A percentile compares a stretch with the other conserved stretches of the same genome.
phyloP scores from a whole-genome alignment of 2,113 vertebrate genomes.

The Desmodus rotundus region DNA sequence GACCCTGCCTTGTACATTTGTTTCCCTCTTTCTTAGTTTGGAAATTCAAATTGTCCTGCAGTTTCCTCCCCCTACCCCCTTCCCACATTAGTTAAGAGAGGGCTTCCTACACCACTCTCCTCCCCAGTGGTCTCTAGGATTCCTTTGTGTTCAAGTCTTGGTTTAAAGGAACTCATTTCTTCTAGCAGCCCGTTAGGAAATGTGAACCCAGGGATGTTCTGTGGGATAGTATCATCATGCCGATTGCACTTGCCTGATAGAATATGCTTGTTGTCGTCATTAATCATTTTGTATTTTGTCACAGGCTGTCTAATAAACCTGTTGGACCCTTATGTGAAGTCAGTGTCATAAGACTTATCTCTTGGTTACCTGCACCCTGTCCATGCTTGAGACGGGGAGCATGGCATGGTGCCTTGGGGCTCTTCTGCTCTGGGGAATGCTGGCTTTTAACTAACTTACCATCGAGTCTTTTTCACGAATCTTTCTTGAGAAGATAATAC shows the following conservation, averaged over 20 bases:
- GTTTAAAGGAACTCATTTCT: background rate
- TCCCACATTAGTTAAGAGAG: background rate
- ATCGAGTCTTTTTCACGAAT: background rate
- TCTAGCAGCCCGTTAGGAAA: background rate
- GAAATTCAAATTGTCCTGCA: background rate
- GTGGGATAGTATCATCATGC: background rate
- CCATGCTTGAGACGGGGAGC: background rate
- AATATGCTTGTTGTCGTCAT: background rate
- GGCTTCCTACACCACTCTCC: background rate
- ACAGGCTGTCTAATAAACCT: slow-evolving; percentile 63
- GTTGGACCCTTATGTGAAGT: slow-evolving; percentile 21
- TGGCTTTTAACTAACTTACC: background rate
- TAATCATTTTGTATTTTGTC: slow-evolving; percentile 45
- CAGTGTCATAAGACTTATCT: background rate
- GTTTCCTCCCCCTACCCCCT: background rate
- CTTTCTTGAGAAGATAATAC: background rate
- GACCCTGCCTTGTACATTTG: background rate
- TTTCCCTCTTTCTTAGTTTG: slow-evolving; percentile 8
- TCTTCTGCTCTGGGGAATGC: background rate
- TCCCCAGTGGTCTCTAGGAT: background rate
- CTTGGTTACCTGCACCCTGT: background rate
- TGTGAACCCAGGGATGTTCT: background rate
- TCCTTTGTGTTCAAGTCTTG: background rate
- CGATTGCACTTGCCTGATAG: background rate
- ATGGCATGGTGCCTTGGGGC: background rate